Evolutionary conservation across 1,140 invertebrate species (phyloP), one percentile per base, ranked within the genome.

Genomic region (Piezodorus guildinii): DNA sequence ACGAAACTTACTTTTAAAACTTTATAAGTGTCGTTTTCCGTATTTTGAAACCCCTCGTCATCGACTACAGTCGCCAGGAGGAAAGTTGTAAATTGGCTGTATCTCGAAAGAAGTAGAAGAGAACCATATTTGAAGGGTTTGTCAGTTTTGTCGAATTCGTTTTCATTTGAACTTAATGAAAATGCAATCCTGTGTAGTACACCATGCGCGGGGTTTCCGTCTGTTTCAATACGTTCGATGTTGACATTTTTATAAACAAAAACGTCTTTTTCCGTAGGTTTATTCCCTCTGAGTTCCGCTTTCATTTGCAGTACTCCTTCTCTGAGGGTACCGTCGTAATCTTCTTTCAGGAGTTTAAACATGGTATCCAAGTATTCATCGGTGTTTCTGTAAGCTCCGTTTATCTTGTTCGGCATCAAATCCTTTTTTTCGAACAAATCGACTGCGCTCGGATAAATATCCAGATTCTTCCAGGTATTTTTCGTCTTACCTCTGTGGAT

Each of bases 81-180:
- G 43, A 88, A 74, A 34, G 78, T 80, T 25, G 78, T 72, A 72
- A 90, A 91, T 52, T 84, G 77, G 3, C 19, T 64, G 70, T 87
- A 80, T 16, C 67, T 74, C 0, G 85, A 85, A 27, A 92, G 78
- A 65, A 85, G 81, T 0, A 91, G 68, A 16, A 91, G 72, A 0
- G 85, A 83, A 1, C 88, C 88, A 73, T 75, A 83, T 70, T 89
- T 78, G 30, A 91, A 79, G 59, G 82, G 74, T 70, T 83, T 82
- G 0, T 77, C 76, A 43, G 72, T 10, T 66, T 64, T 68, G 60
- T 72, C 72, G 68, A 71, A 74, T 12, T 67, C 69, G 14, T 71
- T 69, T 51, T 66, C 69, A 49, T 23, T 43, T 15, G 15, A 25
- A 10, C 46, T 9, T 23, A 27, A 27, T 60, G 51, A 27, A 69